Conservation (phyloP, 2,888 invertebrate genomes). For the Scaeva pyrastri region DNA sequence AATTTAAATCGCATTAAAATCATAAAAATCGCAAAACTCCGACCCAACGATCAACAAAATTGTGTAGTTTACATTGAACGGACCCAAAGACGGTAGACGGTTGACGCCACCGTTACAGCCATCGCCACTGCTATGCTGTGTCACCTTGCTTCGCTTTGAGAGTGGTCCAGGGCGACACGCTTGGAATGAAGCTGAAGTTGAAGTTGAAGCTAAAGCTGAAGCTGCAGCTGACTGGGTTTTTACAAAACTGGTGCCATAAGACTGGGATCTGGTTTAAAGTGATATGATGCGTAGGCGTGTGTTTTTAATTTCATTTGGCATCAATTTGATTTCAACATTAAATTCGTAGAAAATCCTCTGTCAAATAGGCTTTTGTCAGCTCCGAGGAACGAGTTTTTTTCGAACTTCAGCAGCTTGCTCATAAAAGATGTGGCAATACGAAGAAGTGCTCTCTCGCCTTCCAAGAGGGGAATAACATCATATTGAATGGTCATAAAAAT, state of each 20-base stretch:
- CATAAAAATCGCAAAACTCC: slow-evolving; percentile 41
- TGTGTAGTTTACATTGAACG: slow-evolving; percentile 53
- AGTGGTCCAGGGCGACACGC: slow-evolving; percentile 44
- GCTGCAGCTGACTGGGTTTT: slow-evolving; percentile 28
- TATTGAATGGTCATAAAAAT: slow-evolving; percentile 67
- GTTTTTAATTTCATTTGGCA: slow-evolving; percentile 71
- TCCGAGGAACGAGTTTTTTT: slow-evolving; percentile 41
- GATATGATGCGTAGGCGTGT: slow-evolving; percentile 66
- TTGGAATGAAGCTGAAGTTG: background rate
- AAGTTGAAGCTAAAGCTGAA: background rate
- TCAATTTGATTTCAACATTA: slow-evolving; percentile 64
- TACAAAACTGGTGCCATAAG: slow-evolving; percentile 62
- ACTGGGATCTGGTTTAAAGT: slow-evolving; percentile 64
- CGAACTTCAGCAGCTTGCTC: background rate
- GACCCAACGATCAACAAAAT: slow-evolving; percentile 21
- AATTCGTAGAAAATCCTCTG: slow-evolving; percentile 40
- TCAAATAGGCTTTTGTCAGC: slow-evolving; percentile 25
- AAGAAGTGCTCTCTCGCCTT: slow-evolving; percentile 38
- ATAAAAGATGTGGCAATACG: slow-evolving; percentile 60
- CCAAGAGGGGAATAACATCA: background rate
- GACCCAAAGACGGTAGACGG: slow-evolving; percentile 15
- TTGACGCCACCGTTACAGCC: slow-evolving; percentile 9
- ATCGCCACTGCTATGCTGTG: slow-evolving; percentile 54
- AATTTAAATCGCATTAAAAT: slow-evolving; percentile 61
- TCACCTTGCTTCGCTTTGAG: slow-evolving; percentile 41